These are phyloP conservation scores for Drosophila nigricruria DNA, from an alignment of 2,888 invertebrate genomes.

Conservation along the genomic window DNA sequence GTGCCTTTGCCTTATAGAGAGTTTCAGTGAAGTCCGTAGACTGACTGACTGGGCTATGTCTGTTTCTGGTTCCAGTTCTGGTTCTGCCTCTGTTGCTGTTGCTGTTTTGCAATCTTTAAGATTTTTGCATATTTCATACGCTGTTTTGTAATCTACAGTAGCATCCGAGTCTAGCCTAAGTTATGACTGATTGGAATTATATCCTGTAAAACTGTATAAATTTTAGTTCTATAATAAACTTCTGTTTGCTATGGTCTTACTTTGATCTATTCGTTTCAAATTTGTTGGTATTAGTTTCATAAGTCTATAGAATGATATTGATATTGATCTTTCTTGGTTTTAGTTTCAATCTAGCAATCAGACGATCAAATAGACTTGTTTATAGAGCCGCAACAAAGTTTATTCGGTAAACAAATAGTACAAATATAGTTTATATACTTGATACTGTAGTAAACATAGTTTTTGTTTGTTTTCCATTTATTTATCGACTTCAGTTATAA, in stretches of 20 bases:
- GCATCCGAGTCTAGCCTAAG: not conserved
- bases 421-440: not conserved
- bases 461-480: not conserved
- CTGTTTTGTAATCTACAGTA: slow-evolving; percentile 9
- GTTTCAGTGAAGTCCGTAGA: slow-evolving; percentile 41
- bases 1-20: slow-evolving; percentile 48
- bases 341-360: not conserved
- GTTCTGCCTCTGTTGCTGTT: not conserved
- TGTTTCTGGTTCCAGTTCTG: slow-evolving; percentile 14
- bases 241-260: not conserved
- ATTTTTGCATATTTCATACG: slow-evolving; percentile 8
- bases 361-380: not conserved
- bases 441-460: not conserved
- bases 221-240: not conserved
- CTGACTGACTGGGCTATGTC: slow-evolving; percentile 35
- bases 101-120: slow-evolving; percentile 24
- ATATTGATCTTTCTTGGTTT: not conserved
- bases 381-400: not conserved
- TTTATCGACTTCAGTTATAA: not conserved
- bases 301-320: not conserved
- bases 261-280: not conserved
- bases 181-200: not conserved
- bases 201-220: not conserved
- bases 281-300: not conserved
- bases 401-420: not conserved